Percentiles rank a stretch among this genome's conserved stretches.
Conservation (phyloP, 2,113 vertebrate genomes). For the Hippotragus niger region DNA sequence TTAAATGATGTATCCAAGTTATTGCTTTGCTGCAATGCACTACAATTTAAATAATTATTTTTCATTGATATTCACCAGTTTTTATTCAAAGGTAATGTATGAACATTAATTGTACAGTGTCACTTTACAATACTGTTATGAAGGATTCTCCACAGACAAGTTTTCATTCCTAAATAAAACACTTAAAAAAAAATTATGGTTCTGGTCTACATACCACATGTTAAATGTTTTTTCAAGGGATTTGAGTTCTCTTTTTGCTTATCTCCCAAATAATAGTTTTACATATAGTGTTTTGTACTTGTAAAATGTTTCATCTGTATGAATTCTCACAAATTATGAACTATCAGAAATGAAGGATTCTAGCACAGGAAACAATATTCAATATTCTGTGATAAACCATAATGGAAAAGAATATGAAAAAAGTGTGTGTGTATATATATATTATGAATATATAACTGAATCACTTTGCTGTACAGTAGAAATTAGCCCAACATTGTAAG, state of each 20-base stretch:
- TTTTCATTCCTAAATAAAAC: conserved; percentile 15
- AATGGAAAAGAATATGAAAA: not conserved
- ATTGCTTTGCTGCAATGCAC: not conserved
- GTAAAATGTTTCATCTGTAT: not conserved
- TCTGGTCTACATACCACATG: not conserved
- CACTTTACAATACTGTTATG: not conserved
- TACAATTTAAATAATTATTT: not conserved
- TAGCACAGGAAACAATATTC: not conserved
- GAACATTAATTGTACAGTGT: not conserved
- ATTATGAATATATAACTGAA: not conserved
- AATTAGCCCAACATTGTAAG: not conserved
- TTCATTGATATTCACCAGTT: not conserved
- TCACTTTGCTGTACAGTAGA: not conserved
- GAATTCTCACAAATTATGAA: not conserved
- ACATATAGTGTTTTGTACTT: not conserved
- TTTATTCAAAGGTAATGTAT: not conserved
- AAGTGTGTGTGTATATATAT: not conserved
- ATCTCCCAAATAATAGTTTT: not conserved
- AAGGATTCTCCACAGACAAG: not conserved
- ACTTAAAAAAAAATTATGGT: not conserved
- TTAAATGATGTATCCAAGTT: not conserved
- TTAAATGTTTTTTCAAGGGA: not conserved
- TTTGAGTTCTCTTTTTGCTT: not conserved
- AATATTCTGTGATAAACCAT: not conserved
- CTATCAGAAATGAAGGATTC: not conserved